phyloP scores from a whole-genome alignment of 2,797 vertebrate genomes.

The Sciurus carolinensis region DNA sequence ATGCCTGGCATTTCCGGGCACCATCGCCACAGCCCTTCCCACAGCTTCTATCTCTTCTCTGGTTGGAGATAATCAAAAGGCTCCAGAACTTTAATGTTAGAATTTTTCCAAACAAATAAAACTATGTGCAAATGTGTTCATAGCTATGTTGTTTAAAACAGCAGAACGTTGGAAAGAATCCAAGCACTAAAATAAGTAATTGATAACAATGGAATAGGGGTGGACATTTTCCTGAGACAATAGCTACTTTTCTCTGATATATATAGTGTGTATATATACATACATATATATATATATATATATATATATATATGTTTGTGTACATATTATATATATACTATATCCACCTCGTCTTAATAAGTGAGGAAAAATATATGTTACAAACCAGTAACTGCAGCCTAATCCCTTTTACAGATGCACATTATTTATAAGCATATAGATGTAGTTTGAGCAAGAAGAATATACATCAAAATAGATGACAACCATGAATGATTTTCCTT shows the following conservation, averaged over 20 bases:
- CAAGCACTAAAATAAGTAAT: conserved; percentile 31
- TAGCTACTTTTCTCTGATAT: no score
- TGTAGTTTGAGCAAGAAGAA: not conserved
- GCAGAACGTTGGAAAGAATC: conserved; percentile 34
- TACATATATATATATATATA: no score
- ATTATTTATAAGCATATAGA: conserved; percentile 38
- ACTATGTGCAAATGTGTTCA: not conserved
- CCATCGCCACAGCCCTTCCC: not conserved
- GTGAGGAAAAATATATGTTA: conserved; percentile 17
- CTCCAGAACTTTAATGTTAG: conserved; percentile 8
- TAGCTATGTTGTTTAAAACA: conserved; percentile 27
- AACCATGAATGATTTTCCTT: conserved; percentile 44
- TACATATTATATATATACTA: no score
- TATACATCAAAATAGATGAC: conserved; percentile 2
- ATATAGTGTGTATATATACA: no score
- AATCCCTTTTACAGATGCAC: not conserved
- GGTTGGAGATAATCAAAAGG: not conserved
- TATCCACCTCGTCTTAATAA: not conserved
- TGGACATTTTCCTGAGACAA: no score
- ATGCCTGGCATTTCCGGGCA: not conserved
- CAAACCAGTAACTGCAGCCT: not conserved
- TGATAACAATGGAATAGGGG: not conserved
- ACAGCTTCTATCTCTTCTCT: not conserved
- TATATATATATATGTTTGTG: no score
- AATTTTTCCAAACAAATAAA: conserved; percentile 39